Percentiles rank a stretch among this genome's conserved stretches.
Conservation (phyloP, 2,888 invertebrate species). For the Venusia cambrica region DNA sequence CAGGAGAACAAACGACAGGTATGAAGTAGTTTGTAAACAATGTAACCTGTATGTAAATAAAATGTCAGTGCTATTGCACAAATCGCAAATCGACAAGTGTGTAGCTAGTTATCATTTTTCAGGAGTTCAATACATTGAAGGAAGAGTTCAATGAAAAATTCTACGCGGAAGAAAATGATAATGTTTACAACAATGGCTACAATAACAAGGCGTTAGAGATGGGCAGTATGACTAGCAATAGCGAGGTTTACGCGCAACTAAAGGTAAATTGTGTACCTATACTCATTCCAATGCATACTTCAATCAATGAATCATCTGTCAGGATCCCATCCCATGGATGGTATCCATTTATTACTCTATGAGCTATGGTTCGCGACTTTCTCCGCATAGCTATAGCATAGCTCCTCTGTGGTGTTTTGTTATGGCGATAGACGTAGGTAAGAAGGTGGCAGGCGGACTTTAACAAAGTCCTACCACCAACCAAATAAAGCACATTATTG, state of each 20-base stretch:
- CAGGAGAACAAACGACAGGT: conserved; percentile 14
- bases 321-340: too few species aligned
- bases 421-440: too few species aligned
- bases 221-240: conserved; percentile 35
- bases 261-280: too few species aligned
- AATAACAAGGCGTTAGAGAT: conserved; percentile 35
- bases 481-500: too few species aligned
- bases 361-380: too few species aligned
- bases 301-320: too few species aligned
- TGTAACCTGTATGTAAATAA: background rate
- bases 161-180: conserved; percentile 52
- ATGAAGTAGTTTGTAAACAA: conserved; percentile 2
- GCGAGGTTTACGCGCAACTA: conserved; percentile 53
- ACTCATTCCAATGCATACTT: too few species aligned
- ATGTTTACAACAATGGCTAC: conserved; percentile 38
- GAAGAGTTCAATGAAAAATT: conserved; percentile 74
- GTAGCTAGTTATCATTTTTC: conserved; percentile 35
- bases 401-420: too few species aligned
- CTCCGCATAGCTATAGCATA: too few species aligned
- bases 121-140: conserved; percentile 68
- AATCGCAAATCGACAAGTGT: background rate
- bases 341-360: too few species aligned
- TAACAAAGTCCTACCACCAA: too few species aligned
- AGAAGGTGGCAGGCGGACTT: too few species aligned
- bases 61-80: conserved; percentile 1